Evolutionary conservation across 2,888 invertebrate genomes (phyloP).

Genomic region (Trissolcus brochymenae): DNA sequence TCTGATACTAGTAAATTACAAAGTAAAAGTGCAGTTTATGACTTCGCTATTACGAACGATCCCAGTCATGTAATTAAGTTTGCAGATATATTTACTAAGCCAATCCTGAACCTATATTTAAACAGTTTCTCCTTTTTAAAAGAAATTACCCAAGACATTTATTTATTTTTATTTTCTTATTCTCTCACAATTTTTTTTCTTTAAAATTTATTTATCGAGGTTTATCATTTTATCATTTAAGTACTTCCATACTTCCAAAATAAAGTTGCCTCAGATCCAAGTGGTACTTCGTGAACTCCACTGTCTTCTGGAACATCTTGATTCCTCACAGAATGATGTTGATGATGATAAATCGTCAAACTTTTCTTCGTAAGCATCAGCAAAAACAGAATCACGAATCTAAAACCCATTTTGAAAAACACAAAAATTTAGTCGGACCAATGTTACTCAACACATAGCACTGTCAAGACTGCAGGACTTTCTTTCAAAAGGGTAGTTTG

Average conservation of each 20-base stretch:
- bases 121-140: no score
- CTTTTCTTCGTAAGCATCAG: constrained; percentile 17
- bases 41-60: no score
- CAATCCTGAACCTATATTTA: no score
- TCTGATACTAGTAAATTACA: no score
- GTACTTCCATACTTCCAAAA: constrained; percentile 69
- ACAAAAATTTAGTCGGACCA: constrained; percentile 1
- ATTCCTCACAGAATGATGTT: constrained; percentile 27
- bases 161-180: no score
- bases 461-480: constrained; percentile 20
- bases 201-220: neutral
- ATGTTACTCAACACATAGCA: constrained; percentile 18
- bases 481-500: constrained; percentile 48
- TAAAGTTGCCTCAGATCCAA: constrained; percentile 71
- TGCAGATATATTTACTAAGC: no score
- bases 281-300: constrained; percentile 68
- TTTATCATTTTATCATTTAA: neutral
- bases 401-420: constrained; percentile 23
- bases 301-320: constrained; percentile 24
- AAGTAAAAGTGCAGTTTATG: no score
- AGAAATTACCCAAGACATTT: no score
- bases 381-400: constrained; percentile 37
- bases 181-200: neutral
- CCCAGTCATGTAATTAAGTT: no score
- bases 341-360: constrained; percentile 34